Evolutionary conservation across 2,888 invertebrate species (phyloP), one percentile per base, ranked within the genome.

Genomic region (Dexiosoma caninum): DNA sequence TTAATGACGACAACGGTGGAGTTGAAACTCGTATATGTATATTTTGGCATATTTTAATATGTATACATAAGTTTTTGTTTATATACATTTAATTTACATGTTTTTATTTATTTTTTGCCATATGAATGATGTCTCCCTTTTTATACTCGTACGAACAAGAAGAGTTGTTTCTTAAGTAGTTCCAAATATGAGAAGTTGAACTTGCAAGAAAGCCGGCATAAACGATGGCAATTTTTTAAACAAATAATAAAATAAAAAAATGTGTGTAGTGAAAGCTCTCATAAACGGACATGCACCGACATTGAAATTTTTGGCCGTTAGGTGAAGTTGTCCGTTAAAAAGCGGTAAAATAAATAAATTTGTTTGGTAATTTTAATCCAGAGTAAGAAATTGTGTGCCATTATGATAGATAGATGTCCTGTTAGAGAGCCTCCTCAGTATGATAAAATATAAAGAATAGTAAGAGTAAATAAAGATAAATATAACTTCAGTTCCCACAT

Each of bases 111-210:
- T 30, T 59, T 27, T 59, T 8, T 21, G 2, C 8, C 30, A 49
- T 59, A 2, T 40, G 35, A 66, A 66, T 57, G 57, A 66, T 67
- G 23, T 16, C 9, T 10, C 19, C 49, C 57, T 62, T 62, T 72
- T 21, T 32, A 42, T 40, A 60, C 70, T 40, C 57, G 49, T n/a
- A n/a, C n/a, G n/a, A 64, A 78, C 44, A 57, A 64, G 64, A 59
- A 78, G 71, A 71, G 64, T 71, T 64, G 49, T 70, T 71, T 64
- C 53, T 64, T 70, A 70, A 77, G 77, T 77, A 70, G 70, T 70
- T 40, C 55, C 30, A 64, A 64, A 64, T 70, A 37, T 23, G 40
- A 32, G 64, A 49, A 40, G 3, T 40, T 27, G 30, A 55, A 64
- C 62, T 64, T 77, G 30, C 46, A 64, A 77, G 55, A 64, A 70